Evolutionary conservation across 2,113 vertebrate species (phyloP), one percentile per base, ranked within the genome.

Genomic region (Columbina picui): DNA sequence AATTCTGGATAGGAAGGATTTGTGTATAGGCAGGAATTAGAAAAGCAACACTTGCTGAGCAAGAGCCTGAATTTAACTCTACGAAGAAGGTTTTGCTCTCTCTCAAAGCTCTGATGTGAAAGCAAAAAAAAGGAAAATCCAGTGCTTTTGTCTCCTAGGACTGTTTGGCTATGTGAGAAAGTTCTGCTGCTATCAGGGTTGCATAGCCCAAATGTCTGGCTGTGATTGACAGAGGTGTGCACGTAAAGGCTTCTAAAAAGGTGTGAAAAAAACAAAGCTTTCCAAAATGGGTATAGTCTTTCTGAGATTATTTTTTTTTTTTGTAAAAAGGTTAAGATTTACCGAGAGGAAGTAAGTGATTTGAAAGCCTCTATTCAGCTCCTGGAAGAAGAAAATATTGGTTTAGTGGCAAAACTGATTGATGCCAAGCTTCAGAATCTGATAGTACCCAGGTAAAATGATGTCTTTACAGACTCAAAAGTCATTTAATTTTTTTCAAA

Each of bases 381-480:
- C 34, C 83, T 98, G 32, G 98, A 99, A 96, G 95, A 97, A 96
- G 98, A 98, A 97, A 99, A 99, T 83, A 78, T 98, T 67, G 27
- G 26, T 87, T 94, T 98, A 93, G 95, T 98, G 69, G 85, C 90
- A 73, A 95, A 98, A 82, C 64, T 98, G 41, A 97, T 98, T 76
- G 96, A 98, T 38, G 91, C 47, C 59, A 98, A 76, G 95, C 94
- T 98, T 78, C 83, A 94, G 70, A 94, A 98, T 87, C 97, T 98
- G 55, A 91, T 90, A 84, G 63, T 89, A 88, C 94, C 96, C 89
- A 98, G 98, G 98, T 98, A 97, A 97, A 79, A 43, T 6, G 21
- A 49, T 75, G 21, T n/a, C 52, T 85, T 89, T 36, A 32, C 60
- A 61, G 32, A 74, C 20, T 57, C n/a, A 47, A 22, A 73, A 79